Evolutionary conservation across 1,140 invertebrate species (phyloP), one percentile per base, ranked within the genome.

Genomic region (Hycleus phaleratus): DNA sequence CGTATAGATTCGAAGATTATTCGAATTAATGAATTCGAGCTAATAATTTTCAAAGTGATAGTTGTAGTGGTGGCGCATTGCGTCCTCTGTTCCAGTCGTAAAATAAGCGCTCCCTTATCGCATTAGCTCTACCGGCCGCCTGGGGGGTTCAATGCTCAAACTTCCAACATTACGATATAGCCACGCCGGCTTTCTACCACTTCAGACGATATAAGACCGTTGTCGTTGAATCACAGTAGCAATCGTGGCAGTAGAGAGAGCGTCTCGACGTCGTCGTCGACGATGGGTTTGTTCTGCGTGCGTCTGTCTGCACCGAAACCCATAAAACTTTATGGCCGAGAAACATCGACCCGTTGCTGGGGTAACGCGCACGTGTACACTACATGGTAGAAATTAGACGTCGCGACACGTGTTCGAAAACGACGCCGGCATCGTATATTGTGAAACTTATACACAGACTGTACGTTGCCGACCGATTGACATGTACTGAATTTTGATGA

Each of bases 281-380:
- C 66, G 40, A 42, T 32, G 32, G 32, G 32, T 32, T 32, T 62
- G 59, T 18, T 18, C 60, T 60, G 63, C 68, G 68, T 69, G 67
- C 69, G 65, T 67, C 63, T 62, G 66, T 60, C 62, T 59, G 53
- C 70, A 66, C 62, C 64, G 56, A 61, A 67, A 65, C 63, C 70
- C 71, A 72, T 74, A 74, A 74, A 74, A 74, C 69, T 74, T 74
- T 74, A 74, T 69, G 71, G 66, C 68, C 67, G 62, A 67, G 62
- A 67, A 68, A 67, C 72, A 74, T 74, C 72, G 72, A 74, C 71
- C 72, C 71, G 71, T 74, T 63, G 66, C 69, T 65, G 57, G 54
- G 66, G 67, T 56, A 66, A 72, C 70, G 71, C 69, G 69, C 70
- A 73, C 62, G 53, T 63, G 70, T 69, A 70, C 66, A 66, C 43